Conservation (phyloP, 2,888 invertebrate species). For the Zonitis immaculata region DNA sequence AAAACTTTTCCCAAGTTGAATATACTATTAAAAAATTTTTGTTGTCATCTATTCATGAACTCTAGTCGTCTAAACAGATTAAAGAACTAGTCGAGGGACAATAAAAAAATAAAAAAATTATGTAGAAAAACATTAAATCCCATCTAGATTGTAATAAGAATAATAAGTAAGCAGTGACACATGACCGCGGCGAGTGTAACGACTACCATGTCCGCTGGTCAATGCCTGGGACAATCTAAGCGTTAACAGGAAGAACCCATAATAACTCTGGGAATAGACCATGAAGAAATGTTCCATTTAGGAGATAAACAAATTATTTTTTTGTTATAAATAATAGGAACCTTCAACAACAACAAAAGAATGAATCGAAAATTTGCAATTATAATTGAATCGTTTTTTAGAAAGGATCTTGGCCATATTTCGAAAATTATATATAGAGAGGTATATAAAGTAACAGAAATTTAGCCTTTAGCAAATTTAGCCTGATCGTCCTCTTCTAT, state of each 20-base stretch:
- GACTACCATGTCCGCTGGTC: constrained; percentile 41
- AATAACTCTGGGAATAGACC: constrained; percentile 37
- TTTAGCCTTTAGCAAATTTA: not conserved
- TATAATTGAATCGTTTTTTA: not conserved
- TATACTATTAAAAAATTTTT: too few species aligned
- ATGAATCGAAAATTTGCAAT: constrained; percentile 1
- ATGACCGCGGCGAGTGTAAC: constrained; percentile 35
- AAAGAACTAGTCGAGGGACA: constrained; percentile 2
- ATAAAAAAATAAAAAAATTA: constrained; percentile 1
- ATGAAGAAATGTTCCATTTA: constrained; percentile 26
- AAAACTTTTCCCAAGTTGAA: too few species aligned
- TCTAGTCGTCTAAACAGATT: not conserved
- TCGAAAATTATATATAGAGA: constrained; percentile 3
- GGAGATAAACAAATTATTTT: too few species aligned
- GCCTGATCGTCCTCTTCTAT: too few species aligned
- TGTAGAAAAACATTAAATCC: constrained; percentile 17
- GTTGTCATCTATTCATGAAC: not conserved
- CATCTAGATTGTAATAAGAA: constrained; percentile 32
- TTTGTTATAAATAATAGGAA: too few species aligned
- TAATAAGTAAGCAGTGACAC: constrained; percentile 35
- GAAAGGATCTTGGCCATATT: not conserved
- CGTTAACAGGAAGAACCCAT: constrained; percentile 42
- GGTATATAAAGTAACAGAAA: too few species aligned
- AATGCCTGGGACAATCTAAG: constrained; percentile 38
- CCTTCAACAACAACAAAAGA: too few species aligned